These are phyloP conservation scores for Thunnus albacares DNA, from an alignment of 2,797 vertebrate species.

Conservation along the genomic window DNA sequence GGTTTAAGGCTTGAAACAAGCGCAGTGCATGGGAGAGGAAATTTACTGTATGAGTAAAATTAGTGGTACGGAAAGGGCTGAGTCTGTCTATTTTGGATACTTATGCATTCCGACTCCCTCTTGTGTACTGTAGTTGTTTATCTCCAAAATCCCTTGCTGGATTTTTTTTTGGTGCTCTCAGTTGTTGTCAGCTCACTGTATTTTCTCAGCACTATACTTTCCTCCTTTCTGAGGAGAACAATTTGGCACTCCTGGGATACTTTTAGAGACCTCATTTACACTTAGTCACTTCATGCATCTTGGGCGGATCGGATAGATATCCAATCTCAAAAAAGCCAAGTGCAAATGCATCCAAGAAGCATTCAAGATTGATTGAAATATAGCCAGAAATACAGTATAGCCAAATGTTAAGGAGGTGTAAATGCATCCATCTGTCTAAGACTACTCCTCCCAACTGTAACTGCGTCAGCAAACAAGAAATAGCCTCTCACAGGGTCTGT, in stretches of 20 bases:
- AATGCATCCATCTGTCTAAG: background rate
- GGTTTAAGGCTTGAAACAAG: constrained; percentile 42
- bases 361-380: background rate
- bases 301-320: background rate
- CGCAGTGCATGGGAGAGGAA: constrained; percentile 4
- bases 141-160: background rate
- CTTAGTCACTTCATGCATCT: background rate
- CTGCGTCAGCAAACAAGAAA: background rate
- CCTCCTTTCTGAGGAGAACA: background rate
- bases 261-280: background rate
- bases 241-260: background rate
- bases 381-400: background rate
- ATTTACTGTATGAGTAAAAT: constrained; percentile 24
- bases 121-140: background rate
- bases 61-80: background rate
- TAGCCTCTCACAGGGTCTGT: too few species aligned
- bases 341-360: too few species aligned
- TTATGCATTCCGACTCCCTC: background rate
- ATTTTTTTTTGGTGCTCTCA: background rate
- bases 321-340: too few species aligned
- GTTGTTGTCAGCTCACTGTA: background rate
- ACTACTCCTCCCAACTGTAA: too few species aligned
- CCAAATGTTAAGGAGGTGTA: background rate
- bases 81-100: background rate
- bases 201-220: background rate